Conservation (phyloP, 2,797 vertebrate genomes). For the Pipistrellus nathusii region DNA sequence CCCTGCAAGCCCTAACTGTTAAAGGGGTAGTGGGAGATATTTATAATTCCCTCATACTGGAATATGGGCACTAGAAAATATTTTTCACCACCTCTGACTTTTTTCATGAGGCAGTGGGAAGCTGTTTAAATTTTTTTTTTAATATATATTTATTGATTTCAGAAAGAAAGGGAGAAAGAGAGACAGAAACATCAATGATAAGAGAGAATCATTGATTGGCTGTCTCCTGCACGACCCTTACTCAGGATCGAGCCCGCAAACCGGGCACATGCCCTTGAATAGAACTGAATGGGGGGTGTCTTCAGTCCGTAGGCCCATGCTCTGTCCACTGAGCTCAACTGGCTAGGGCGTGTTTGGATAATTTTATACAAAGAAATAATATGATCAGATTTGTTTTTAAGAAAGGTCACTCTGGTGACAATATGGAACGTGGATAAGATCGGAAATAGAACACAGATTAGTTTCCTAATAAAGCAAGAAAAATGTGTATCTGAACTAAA, state of each 20-base stretch:
- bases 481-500: not conserved
- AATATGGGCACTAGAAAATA: not conserved
- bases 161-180: too few relatives aligned
- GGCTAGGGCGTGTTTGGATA: not conserved
- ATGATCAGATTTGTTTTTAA: not conserved
- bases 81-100: not conserved
- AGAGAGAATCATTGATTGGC: too few relatives aligned
- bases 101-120: conserved; percentile 5
- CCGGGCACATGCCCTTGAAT: too few relatives aligned
- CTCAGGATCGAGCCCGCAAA: too few relatives aligned
- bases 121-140: not conserved
- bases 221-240: too few relatives aligned
- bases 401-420: not conserved
- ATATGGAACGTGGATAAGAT: not conserved
- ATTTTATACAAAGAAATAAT: conserved; percentile 43
- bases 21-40: not conserved
- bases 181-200: too few relatives aligned
- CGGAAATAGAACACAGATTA: not conserved
- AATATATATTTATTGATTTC: too few relatives aligned
- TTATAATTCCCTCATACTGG: conserved; percentile 33
- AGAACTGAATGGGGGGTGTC: too few relatives aligned
- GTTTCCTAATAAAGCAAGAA: not conserved
- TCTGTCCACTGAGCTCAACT: too few relatives aligned
- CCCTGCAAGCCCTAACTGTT: not conserved
- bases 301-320: too few relatives aligned